Percentiles rank a stretch among this genome's conserved stretches.
Evolutionary conservation across 1,140 invertebrate species (phyloP).

Genomic region (Panonychus citri): DNA sequence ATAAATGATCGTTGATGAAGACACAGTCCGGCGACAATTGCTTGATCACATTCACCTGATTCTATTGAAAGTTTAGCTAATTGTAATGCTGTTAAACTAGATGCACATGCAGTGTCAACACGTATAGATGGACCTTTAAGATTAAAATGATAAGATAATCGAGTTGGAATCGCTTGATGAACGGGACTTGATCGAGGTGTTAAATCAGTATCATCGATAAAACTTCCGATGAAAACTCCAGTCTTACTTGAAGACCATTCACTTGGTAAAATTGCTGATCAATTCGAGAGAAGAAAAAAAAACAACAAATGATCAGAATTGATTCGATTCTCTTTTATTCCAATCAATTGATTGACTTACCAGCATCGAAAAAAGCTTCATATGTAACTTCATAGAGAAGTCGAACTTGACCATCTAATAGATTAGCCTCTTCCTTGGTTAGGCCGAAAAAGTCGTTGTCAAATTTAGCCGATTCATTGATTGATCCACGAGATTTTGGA

Average conservation of each 20-base stretch:
- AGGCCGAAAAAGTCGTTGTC: constrained; percentile 8
- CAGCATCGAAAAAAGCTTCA: constrained; percentile 79
- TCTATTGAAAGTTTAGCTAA: constrained; percentile 40
- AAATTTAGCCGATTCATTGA: constrained; percentile 22
- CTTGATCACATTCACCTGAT: not conserved
- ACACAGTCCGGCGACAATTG: not conserved
- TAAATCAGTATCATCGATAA: constrained; percentile 59
- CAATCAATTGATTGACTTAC: constrained; percentile 12
- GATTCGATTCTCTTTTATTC: not conserved
- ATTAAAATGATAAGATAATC: constrained; percentile 87
- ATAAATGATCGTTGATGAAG: not conserved
- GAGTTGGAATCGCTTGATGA: too few relatives aligned
- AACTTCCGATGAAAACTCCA: constrained; percentile 72
- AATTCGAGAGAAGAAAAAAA: not conserved
- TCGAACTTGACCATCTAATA: constrained; percentile 38
- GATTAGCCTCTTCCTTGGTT: constrained; percentile 6
- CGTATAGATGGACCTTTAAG: constrained; percentile 66
- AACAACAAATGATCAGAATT: not conserved
- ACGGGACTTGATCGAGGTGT: constrained; percentile 36
- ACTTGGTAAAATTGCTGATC: constrained; percentile 16
- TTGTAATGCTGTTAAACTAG: constrained; percentile 40
- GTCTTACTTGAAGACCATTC: constrained; percentile 36
- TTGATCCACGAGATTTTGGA: not conserved
- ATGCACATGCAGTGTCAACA: constrained; percentile 77
- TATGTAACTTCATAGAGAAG: constrained; percentile 67